Base-by-base conservation (phyloP, 2,797 vertebrate genomes). In the Euphonia xanthogaster region DNA sequence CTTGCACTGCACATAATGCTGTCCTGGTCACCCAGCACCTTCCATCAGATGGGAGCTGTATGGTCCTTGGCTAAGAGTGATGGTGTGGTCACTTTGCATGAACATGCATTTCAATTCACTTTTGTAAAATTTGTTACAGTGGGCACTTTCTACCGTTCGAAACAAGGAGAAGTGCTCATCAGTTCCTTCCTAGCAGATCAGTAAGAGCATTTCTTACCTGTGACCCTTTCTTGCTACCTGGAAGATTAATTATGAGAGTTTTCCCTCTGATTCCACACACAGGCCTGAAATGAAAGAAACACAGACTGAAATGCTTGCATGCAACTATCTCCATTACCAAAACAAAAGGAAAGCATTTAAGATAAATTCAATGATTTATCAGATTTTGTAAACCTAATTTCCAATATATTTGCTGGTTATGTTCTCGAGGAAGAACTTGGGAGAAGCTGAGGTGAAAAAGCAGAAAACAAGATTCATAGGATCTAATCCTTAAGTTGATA, bases 141-240 rank as follows among this genome's bases (percentile, higher is more conserved):
- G 68, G 37, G 16, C 48, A 75, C 53, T 63, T 92, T 86, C 48
- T 47, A 65, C 37, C 53, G 67, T 17, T 73, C 10, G 23, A 72
- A 88, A 45, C 30, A 93, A 65, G 2, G 3, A 50, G 30, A 91
- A 42, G 22, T 57, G 63, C 24, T 88, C 68, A 81, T 87, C 15
- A 12, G 7, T 12, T 85, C 39, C 45, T 78, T 48, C 55, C 39
- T 17, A 87, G 31, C 27, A 89, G 48, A 77, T 28, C 57, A 87
- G 47, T 47, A 89, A 79, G 40, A 96, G 94, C 12, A n/a, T 35
- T 88, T 78, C 98, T 98, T 98, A 99, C 99, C 99, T 99, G 99
- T 98, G 99, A 99, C 92, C 99, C 99, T 98, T 99, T 99, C 98
- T 99, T 99, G 98, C 99, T 99, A 98, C 99, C 99, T 96, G 99